Conservation (phyloP, 2,888 invertebrate genomes). For the Patella depressa region DNA sequence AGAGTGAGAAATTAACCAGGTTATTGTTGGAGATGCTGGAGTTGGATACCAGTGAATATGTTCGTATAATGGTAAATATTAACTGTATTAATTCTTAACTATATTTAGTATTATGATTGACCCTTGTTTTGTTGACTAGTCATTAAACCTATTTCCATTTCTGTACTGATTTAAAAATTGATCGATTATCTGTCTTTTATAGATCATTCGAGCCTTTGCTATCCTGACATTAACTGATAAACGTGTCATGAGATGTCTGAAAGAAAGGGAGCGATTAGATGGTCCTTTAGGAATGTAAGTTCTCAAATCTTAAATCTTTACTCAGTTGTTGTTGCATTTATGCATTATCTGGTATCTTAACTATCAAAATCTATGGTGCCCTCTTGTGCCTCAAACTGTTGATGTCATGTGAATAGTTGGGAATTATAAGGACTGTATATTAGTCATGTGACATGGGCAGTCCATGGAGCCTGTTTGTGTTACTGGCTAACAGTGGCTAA, state of each 20-base stretch:
- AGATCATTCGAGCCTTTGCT: constrained; percentile 66
- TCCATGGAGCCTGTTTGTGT: too few relatives aligned
- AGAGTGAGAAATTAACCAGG: constrained; percentile 64
- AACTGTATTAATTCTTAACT: neutral
- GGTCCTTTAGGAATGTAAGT: constrained; percentile 55
- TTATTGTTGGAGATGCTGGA: constrained; percentile 68
- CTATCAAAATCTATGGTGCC: too few relatives aligned
- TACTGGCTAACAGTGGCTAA: too few relatives aligned
- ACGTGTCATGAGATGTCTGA: constrained; percentile 56
- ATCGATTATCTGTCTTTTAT: constrained; percentile 17
- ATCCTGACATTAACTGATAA: constrained; percentile 57
- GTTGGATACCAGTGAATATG: constrained; percentile 68
- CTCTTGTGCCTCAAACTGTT: too few relatives aligned
- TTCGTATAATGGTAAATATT: constrained; percentile 66
- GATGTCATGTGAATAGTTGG: too few relatives aligned
- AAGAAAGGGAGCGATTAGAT: constrained; percentile 63
- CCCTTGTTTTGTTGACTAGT: neutral
- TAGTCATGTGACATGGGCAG: too few relatives aligned
- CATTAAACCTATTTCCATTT: neutral
- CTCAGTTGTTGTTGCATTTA: too few relatives aligned
- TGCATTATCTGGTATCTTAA: too few relatives aligned
- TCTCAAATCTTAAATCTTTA: too few relatives aligned
- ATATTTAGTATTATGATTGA: too few relatives aligned
- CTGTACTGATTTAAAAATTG: neutral
- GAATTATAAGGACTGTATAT: too few relatives aligned